Evolutionary conservation across 2,888 invertebrate genomes (phyloP), one percentile per base, ranked within the genome.

Genomic region (Gymnocheta viridis): DNA sequence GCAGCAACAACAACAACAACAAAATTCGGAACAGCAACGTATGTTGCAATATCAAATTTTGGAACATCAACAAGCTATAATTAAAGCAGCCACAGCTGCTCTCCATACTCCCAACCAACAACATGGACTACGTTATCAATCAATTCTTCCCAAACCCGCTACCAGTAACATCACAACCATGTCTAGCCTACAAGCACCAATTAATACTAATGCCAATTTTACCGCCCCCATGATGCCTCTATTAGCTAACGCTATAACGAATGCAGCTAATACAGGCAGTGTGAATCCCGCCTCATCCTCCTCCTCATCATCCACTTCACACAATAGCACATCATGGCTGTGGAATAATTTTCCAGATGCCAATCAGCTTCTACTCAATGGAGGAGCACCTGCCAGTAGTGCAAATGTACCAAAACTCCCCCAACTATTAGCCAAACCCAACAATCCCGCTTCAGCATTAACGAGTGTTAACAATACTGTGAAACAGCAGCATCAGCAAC

Each of bases 291-390:
- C 85, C 58, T 80, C 85, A 27, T 69, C 81, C 2, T 79, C 81
- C 77, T 85, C 87, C 22, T 72, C 82, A 2, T 56, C 76, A 41
- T 85, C 87, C 22, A 67, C 82, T 2, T 56, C 76, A 41, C 58
- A 74, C 27, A 85, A 81, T 67, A 85, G 81, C 56, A 78, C 86
- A 32, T 86, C 87, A 27, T 89, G 90, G 90, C 87, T 90, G 32
- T 90, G 89, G 91, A 91, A 91, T 58, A 91, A 91, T 82, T 91
- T 90, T 29, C 91, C 91, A 9, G 91, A 91, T 58, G 85, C 89
- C 56, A 89, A 88, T 84, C 90, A 91, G 58, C 88, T 89, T 80
- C 70, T 91, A 22, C 72, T 90, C n/a, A 91, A 91, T 64, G 91
- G 91, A 2, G 82, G 78, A 4, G 80, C 60, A 17, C 66, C 60